These are phyloP conservation scores for Amblyjoppa fuscipennis DNA, from an alignment of 2,888 invertebrate genomes.

Conservation along the genomic window DNA sequence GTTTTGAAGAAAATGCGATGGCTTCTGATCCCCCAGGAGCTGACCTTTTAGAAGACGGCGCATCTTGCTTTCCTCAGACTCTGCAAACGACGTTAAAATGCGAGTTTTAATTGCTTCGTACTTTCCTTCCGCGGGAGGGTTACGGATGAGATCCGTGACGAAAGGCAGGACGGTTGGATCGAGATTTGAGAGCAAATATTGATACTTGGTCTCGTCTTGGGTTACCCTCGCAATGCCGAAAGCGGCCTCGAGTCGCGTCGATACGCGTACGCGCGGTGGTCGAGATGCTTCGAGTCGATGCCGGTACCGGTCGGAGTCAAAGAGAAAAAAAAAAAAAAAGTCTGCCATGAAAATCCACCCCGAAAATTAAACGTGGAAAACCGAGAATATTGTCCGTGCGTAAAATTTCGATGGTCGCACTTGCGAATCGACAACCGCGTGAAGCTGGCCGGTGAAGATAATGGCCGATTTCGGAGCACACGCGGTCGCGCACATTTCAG, in stretches of 20 bases:
- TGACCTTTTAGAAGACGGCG: slow-evolving; percentile 24
- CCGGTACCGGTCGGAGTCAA: not conserved
- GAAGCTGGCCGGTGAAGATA: not conserved
- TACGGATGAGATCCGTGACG: slow-evolving; percentile 11
- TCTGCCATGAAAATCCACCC: not conserved
- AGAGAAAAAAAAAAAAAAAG: not conserved
- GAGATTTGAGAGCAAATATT: slow-evolving; percentile 13
- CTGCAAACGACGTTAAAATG: slow-evolving; percentile 12
- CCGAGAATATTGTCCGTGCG: not conserved
- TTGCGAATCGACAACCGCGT: not conserved
- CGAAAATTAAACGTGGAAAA: not conserved
- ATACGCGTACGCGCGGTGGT: not conserved
- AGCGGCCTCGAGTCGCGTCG: too few relatives aligned
- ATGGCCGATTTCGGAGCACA: not conserved
- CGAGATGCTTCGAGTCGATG: not conserved
- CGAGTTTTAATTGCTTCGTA: slow-evolving; percentile 16
- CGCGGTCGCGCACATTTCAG: not conserved
- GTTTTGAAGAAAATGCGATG: slow-evolving; percentile 31
- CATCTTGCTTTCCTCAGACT: slow-evolving; percentile 24
- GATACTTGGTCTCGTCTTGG: slow-evolving; percentile 8
- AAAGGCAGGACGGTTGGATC: slow-evolving; percentile 3
- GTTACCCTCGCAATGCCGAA: not conserved
- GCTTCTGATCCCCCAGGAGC: slow-evolving; percentile 32
- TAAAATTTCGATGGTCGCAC: not conserved
- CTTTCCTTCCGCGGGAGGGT: not conserved